Evolutionary conservation across 2,888 invertebrate species (phyloP).

Genomic region (Orchesellides sinensis): DNA sequence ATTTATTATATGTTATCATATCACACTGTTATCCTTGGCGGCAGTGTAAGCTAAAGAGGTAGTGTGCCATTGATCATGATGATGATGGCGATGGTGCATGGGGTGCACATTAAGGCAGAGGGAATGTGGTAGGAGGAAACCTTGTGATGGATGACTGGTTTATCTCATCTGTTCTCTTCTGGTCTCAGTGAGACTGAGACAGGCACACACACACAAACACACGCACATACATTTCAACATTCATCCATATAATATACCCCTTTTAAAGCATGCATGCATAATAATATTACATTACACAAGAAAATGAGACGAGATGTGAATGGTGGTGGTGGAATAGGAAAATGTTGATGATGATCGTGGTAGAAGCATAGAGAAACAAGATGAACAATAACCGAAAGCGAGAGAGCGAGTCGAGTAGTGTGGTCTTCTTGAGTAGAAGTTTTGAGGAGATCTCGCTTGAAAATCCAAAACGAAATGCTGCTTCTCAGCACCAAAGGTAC

Average conservation of each 20-base stretch:
- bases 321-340: slow-evolving; percentile 13
- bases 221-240: slow-evolving; percentile 49
- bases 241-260: neutral
- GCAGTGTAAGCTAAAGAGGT: slow-evolving; percentile 19
- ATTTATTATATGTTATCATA: too few relatives aligned
- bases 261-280: slow-evolving; percentile 40
- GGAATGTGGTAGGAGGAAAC: slow-evolving; percentile 61
- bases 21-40: slow-evolving; percentile 40
- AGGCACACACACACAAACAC: slow-evolving; percentile 26
- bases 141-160: slow-evolving; percentile 61
- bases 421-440: slow-evolving; percentile 38
- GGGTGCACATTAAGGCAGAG: slow-evolving; percentile 59
- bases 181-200: slow-evolving; percentile 30
- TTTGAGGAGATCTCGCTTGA: slow-evolving; percentile 25
- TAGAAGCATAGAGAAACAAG: slow-evolving; percentile 50
- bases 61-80: slow-evolving; percentile 1
- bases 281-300: slow-evolving; percentile 45
- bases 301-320: slow-evolving; percentile 45
- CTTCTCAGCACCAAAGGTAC: slow-evolving; percentile 3
- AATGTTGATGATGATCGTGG: slow-evolving; percentile 40
- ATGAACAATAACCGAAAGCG: slow-evolving; percentile 40
- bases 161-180: slow-evolving; percentile 55
- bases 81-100: slow-evolving; percentile 43
- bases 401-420: slow-evolving; percentile 38
- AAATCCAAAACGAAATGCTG: too few relatives aligned